Evolutionary conservation across 2,113 vertebrate species (phyloP), one percentile per base, ranked within the genome.

Genomic region (Poecilia latipinna): DNA sequence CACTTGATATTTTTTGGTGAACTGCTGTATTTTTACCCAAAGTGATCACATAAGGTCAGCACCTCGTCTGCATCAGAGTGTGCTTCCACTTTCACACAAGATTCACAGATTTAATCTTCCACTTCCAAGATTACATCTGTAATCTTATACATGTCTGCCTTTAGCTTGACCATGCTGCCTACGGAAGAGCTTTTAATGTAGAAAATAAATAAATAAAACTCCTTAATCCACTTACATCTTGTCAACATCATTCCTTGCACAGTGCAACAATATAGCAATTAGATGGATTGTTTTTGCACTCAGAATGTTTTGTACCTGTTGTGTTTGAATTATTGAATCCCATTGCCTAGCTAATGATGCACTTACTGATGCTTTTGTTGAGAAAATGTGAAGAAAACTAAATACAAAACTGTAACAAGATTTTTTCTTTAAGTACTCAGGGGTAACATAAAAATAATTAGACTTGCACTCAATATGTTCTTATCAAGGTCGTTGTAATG

Each of bases 401-500:
- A 68, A 15, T 24, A 44, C 2, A 35, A 68, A 37, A 72, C 32
- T 39, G 8, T 0, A 77, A 72, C 26, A 78, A 65, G 2, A 32
- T 61, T 80, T 72, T 66, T 66, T 66, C 61, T 77, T 81, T 75
- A 3, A 71, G 60, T 74, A 73, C 75, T 17, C 39, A 63, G 44
- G 61, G 64, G 26, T 54, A 32, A 80, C 54, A 22, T 19, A 39
- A 35, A 37, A 37, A 3, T 78, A n/a, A 77, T 60, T 29, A 74
- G 29, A 72, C 28, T 26, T 48, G 29, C 74, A 77, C 33, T 70
- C 28, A 72, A 39, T 1, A 2, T 33, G 5, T 24, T 74, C 54
- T 32, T 70, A 48, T 66, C 66, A 79, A 78, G 78, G 51, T 75
- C 64, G 2, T 80, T 83, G 67, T 71, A 48, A 62, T 73, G 44